Evolutionary conservation across 2,797 vertebrate genomes (phyloP).

Genomic region (Brachyalestes nurse): DNA sequence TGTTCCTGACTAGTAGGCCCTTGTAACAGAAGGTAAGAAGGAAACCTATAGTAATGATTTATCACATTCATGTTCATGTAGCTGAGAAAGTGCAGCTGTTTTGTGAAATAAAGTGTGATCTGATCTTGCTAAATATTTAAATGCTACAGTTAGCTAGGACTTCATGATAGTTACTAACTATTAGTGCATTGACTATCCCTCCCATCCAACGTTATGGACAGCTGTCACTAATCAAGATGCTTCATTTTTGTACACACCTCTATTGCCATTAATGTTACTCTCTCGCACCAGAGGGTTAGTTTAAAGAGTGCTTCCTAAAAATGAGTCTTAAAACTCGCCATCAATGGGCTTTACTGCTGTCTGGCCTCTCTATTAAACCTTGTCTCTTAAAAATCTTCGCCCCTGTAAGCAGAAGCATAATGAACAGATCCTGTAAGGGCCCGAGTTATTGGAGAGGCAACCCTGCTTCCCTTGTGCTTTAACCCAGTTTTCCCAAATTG

Average conservation of each 20-base stretch:
- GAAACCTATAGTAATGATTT: too few relatives aligned
- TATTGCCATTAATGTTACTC: neutral
- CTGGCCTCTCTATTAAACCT: conserved; percentile 57
- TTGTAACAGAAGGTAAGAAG: too few relatives aligned
- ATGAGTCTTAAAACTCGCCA: conserved; percentile 38
- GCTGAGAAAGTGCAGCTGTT: too few relatives aligned
- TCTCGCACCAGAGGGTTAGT: neutral
- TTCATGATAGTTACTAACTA: too few relatives aligned
- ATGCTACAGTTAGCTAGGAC: too few relatives aligned
- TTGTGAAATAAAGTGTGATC: too few relatives aligned
- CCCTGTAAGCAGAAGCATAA: conserved; percentile 38
- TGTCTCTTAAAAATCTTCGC: conserved; percentile 50
- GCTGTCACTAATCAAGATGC: neutral
- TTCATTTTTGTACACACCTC: neutral
- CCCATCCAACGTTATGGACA: too few relatives aligned
- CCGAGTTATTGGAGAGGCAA: conserved; percentile 51
- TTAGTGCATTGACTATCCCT: too few relatives aligned
- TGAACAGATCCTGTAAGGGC: conserved; percentile 40
- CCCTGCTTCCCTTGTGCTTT: conserved; percentile 44
- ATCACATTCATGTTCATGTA: too few relatives aligned
- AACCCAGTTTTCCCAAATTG: conserved; percentile 48
- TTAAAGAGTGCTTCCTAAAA: conserved; percentile 30
- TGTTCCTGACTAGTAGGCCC: too few relatives aligned
- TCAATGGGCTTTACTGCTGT: conserved; percentile 44
- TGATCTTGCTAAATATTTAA: too few relatives aligned